A percentile compares a stretch with the other conserved stretches of the same genome.
These are phyloP conservation scores for Lasiurus cinereus DNA, from an alignment of 2,113 vertebrate species.

Conservation along the genomic window DNA sequence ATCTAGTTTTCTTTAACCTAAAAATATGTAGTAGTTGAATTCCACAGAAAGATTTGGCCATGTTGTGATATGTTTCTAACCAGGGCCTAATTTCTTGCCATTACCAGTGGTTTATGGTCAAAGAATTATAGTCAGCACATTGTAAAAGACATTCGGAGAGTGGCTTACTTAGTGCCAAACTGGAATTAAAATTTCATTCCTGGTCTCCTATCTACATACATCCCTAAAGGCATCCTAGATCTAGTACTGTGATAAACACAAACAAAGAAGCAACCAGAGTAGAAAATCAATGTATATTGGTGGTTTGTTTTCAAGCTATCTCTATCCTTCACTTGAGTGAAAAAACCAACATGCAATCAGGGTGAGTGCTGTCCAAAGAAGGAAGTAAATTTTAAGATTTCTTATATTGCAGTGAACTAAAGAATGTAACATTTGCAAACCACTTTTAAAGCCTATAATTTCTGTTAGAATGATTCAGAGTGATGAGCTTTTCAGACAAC, in stretches of 20 bases:
- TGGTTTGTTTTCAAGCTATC: conserved; percentile 66
- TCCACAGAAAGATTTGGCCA: conserved; percentile 70
- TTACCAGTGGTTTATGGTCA: conserved; percentile 80
- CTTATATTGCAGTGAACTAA: conserved; percentile 50
- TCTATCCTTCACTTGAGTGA: conserved; percentile 42
- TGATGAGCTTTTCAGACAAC: background rate
- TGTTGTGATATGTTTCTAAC: conserved; percentile 73
- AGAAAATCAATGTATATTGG: conserved; percentile 51
- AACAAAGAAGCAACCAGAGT: conserved; percentile 38
- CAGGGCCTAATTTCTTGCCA: conserved; percentile 79
- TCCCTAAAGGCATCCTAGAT: conserved; percentile 53
- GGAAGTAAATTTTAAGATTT: background rate
- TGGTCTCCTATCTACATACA: conserved; percentile 66
- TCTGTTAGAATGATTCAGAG: conserved; percentile 13
- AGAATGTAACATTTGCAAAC: background rate
- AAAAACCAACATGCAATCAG: conserved; percentile 45
- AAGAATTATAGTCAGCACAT: conserved; percentile 81
- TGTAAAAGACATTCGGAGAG: conserved; percentile 68
- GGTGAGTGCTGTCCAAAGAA: background rate
- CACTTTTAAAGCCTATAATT: conserved; percentile 61
- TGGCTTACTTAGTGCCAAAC: conserved; percentile 45
- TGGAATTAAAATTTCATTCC: conserved; percentile 63
- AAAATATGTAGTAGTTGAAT: conserved; percentile 72
- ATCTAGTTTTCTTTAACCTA: conserved; percentile 70
- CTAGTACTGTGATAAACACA: conserved; percentile 46